Conservation (phyloP, 2,797 vertebrate species). For the Naso thynnoides region DNA sequence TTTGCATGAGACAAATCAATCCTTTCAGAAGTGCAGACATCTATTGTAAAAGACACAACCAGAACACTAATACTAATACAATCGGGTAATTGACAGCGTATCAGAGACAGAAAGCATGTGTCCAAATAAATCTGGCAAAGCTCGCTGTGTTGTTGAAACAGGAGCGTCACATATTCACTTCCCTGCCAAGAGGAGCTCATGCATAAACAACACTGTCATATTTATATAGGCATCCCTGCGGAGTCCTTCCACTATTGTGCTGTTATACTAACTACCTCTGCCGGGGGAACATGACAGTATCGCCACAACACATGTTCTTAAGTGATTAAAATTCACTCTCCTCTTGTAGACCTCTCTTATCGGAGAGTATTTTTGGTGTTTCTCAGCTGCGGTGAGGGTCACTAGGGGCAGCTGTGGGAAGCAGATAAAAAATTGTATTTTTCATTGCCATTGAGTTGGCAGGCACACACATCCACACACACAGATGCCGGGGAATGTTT, state of each 20-base stretch:
- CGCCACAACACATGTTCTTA: constrained; percentile 80
- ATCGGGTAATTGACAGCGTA: constrained; percentile 61
- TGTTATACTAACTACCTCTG: constrained; percentile 76
- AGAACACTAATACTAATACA: constrained; percentile 48
- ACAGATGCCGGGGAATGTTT: constrained; percentile 41
- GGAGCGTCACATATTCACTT: constrained; percentile 67
- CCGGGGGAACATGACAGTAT: constrained; percentile 78
- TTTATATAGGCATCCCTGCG: constrained; percentile 75
- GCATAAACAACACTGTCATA: constrained; percentile 83
- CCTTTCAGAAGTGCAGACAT: constrained; percentile 19
- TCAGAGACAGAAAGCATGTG: constrained; percentile 34
- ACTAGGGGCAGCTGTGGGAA: constrained; percentile 69
- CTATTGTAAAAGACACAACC: constrained; percentile 44
- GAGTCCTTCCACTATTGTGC: constrained; percentile 71
- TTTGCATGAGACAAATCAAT: constrained; percentile 34
- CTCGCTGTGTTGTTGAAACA: constrained; percentile 56
- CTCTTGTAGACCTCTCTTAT: constrained; percentile 71
- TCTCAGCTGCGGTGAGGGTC: constrained; percentile 62
- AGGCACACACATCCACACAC: constrained; percentile 5
- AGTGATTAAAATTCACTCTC: constrained; percentile 78
- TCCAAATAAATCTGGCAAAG: constrained; percentile 61
- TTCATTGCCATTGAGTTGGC: constrained; percentile 54
- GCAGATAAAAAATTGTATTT: constrained; percentile 74
- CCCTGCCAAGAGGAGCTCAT: constrained; percentile 78
- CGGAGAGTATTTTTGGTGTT: constrained; percentile 60